These are phyloP conservation scores for Gallinago nigripennis DNA, from an alignment of 2,797 vertebrate genomes.

Conservation along the genomic window DNA sequence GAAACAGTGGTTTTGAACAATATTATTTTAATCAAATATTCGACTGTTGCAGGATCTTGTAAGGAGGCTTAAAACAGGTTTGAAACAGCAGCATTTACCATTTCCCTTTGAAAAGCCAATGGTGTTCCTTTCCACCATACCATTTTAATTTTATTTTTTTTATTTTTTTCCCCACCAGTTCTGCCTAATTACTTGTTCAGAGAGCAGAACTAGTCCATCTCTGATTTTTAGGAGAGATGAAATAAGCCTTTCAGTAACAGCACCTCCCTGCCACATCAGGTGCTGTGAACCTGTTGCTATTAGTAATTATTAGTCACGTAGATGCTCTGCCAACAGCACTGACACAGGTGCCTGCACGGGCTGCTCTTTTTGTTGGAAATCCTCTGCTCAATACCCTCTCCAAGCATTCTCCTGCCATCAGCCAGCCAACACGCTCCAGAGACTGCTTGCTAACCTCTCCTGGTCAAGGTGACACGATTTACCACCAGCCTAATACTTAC, in stretches of 20 bases:
- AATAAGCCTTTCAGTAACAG: background rate
- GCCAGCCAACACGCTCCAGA: background rate
- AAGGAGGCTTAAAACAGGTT: background rate
- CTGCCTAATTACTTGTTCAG: background rate
- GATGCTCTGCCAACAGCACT: background rate
- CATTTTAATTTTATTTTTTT: background rate
- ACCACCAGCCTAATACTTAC: background rate
- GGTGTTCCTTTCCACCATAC: background rate
- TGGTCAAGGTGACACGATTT: rapidly evolving
- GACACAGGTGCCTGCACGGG: background rate
- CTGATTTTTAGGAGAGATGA: background rate
- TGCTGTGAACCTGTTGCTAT: background rate
- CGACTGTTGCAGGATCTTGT: background rate
- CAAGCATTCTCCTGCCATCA: background rate
- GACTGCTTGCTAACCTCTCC: background rate
- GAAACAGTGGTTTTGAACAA: background rate
- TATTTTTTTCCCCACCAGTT: background rate
- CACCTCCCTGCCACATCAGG: slow-evolving; percentile 5
- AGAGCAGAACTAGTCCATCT: background rate
- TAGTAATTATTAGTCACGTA: background rate
- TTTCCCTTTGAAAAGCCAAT: background rate
- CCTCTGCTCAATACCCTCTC: background rate
- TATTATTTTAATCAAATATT: background rate
- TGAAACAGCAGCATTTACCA: background rate
- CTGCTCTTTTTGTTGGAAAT: background rate